Evolutionary conservation across 2,888 invertebrate species (phyloP).

Genomic region (Lapara coniferarum): DNA sequence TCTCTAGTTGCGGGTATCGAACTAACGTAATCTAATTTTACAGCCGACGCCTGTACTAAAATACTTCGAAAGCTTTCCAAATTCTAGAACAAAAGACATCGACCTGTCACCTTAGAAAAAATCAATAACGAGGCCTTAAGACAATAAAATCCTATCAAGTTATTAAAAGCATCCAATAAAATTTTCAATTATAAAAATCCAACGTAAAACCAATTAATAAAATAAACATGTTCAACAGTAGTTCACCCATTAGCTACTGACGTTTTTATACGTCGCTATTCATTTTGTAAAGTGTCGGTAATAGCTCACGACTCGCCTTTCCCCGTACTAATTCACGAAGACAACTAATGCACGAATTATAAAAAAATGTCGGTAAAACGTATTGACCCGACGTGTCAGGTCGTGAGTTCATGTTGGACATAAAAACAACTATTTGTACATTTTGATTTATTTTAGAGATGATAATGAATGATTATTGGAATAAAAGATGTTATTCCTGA

Average conservation of each 20-base stretch:
- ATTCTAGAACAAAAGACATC: no score
- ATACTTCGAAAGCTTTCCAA: no score
- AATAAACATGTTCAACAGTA: conserved; percentile 9
- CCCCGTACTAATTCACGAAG: neutral
- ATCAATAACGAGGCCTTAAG: no score
- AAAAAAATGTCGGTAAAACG: conserved; percentile 3
- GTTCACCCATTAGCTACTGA: conserved; percentile 10
- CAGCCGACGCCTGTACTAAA: no score
- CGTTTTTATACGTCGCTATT: neutral
- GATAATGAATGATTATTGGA: no score
- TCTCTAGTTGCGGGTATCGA: no score
- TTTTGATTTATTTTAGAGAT: neutral
- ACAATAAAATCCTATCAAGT: neutral
- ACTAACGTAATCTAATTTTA: no score
- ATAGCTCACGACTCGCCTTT: conserved; percentile 17
- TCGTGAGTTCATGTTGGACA: neutral
- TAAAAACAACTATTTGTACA: neutral
- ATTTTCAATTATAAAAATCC: conserved; percentile 9
- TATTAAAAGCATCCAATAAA: neutral
- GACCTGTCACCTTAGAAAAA: no score
- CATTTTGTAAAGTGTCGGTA: conserved; percentile 23
- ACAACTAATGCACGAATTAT: neutral
- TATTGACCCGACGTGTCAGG: neutral
- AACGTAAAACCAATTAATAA: conserved; percentile 1
- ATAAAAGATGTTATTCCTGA: no score